Evolutionary conservation across 2,888 invertebrate species (phyloP).

Genomic region (Cinara cedri): DNA sequence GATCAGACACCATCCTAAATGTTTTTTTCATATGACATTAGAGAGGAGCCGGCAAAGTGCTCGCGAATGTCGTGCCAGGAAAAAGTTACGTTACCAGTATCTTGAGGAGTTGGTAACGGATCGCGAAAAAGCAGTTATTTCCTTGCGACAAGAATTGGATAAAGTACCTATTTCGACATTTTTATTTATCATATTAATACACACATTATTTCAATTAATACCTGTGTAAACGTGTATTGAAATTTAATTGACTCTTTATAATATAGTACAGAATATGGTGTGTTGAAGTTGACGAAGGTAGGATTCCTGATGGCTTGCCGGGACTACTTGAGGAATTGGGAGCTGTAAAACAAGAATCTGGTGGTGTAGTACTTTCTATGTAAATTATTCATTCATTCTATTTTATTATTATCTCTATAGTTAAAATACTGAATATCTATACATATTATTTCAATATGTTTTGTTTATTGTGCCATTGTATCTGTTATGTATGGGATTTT

Average conservation of each 20-base stretch:
- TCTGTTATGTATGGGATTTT: not conserved
- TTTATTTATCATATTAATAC: too few species aligned
- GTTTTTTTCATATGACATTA: constrained; percentile 63
- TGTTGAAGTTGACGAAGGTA: constrained; percentile 80
- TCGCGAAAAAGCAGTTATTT: constrained; percentile 88
- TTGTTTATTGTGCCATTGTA: constrained; percentile 41
- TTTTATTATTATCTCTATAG: too few species aligned
- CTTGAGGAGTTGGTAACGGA: constrained; percentile 93
- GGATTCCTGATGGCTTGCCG: constrained; percentile 79
- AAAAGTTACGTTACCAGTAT: constrained; percentile 95
- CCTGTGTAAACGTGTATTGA: too few species aligned
- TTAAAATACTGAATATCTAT: too few species aligned
- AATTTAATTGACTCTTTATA: not conserved
- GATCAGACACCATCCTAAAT: constrained; percentile 7
- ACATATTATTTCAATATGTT: too few species aligned
- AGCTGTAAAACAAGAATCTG: constrained; percentile 71
- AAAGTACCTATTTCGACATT: constrained; percentile 68
- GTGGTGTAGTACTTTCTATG: constrained; percentile 9
- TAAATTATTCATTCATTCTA: not conserved
- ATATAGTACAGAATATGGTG: constrained; percentile 80
- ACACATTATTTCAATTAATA: constrained; percentile 58
- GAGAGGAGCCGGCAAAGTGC: constrained; percentile 97
- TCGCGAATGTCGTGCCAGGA: constrained; percentile 93
- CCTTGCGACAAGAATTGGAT: constrained; percentile 86
- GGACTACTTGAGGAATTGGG: constrained; percentile 77